phyloP scores from a whole-genome alignment of 1,140 invertebrate genomes.

The Camponotus pennsylvanicus region DNA sequence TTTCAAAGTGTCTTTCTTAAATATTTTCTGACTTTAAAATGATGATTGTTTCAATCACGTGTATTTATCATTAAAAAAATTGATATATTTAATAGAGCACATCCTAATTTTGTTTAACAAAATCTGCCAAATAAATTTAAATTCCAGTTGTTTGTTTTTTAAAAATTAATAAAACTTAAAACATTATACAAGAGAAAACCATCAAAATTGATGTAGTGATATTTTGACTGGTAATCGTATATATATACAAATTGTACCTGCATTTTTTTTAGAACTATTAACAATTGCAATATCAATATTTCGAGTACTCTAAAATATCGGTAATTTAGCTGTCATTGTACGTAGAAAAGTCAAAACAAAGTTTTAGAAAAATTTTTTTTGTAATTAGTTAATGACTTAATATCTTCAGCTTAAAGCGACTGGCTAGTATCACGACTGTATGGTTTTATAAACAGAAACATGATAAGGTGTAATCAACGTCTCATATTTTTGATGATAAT shows the following conservation, averaged over 20 bases:
- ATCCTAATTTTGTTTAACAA: conserved; percentile 14
- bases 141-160: conserved; percentile 1
- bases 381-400: not conserved
- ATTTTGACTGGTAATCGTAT: conserved; percentile 21
- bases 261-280: conserved; percentile 5
- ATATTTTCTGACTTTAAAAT: not conserved
- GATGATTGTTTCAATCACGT: not conserved
- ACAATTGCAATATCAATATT: conserved; percentile 32
- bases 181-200: not conserved
- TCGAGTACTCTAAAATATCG: not conserved
- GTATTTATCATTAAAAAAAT: not conserved
- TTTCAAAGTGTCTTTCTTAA: not conserved
- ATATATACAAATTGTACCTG: conserved; percentile 36
- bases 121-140: conserved; percentile 12
- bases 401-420: conserved; percentile 6
- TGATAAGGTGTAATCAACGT: conserved; percentile 40
- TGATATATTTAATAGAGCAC: conserved; percentile 6
- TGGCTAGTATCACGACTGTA: conserved; percentile 7
- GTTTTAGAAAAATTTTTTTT: not conserved
- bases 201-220: conserved; percentile 15
- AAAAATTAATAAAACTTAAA: not conserved
- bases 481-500: conserved; percentile 7
- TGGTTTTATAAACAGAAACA: not conserved
- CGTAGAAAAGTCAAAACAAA: conserved; percentile 6
- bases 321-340: not conserved